These are phyloP conservation scores for Chaunax sp. DNA, from an alignment of 2,797 vertebrate genomes.

Conservation along the genomic window DNA sequence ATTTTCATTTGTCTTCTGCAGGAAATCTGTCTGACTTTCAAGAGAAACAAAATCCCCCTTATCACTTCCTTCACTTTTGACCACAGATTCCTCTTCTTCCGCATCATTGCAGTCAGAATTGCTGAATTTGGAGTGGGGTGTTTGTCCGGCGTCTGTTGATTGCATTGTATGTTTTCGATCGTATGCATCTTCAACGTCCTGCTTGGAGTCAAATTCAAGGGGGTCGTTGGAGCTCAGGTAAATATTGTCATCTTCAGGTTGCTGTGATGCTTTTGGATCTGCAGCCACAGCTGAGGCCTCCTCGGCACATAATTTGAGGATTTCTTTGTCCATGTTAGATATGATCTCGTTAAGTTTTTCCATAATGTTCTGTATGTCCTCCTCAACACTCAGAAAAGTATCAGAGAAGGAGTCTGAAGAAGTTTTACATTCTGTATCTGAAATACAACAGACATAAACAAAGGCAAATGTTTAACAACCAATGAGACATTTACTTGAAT, in stretches of 20 bases:
- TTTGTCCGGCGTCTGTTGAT: background rate
- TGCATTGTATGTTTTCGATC: background rate
- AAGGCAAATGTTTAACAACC: too few relatives aligned
- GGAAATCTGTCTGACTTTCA: conserved; percentile 4
- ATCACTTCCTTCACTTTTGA: conserved; percentile 20
- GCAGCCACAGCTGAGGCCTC: conserved; percentile 10
- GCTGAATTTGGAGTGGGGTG: background rate
- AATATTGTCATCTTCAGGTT: background rate
- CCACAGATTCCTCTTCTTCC: conserved; percentile 2
- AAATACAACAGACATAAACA: conserved; percentile 33
- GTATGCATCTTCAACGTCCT: background rate
- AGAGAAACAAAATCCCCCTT: conserved; percentile 6
- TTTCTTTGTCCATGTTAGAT: conserved; percentile 53
- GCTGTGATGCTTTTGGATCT: background rate
- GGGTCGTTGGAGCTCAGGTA: background rate
- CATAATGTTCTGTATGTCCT: conserved; percentile 59
- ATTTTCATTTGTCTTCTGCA: conserved; percentile 14
- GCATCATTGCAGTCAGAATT: background rate
- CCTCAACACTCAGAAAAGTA: conserved; percentile 46
- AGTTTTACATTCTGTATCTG: conserved; percentile 35
- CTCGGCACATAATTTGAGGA: conserved; percentile 20
- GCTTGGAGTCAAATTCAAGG: background rate
- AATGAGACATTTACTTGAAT: too few relatives aligned
- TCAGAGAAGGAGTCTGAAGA: conserved; percentile 22
- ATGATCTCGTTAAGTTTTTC: conserved; percentile 51